Evolutionary conservation across 2,888 invertebrate species (phyloP), one percentile per base, ranked within the genome.

Genomic region (Drosophila peninsularis): DNA sequence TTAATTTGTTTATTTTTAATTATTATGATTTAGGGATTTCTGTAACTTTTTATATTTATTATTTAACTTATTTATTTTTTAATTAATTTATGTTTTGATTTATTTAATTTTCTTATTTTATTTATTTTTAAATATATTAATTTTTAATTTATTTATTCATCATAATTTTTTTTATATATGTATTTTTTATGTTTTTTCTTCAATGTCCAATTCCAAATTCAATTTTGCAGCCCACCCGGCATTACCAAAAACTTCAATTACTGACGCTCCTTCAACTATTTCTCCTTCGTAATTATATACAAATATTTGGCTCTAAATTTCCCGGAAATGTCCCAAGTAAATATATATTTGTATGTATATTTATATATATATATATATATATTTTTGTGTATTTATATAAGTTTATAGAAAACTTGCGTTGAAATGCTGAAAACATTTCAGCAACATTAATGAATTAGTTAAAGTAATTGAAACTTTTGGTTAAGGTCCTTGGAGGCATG

Each of bases 361-460:
- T 7, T 52, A 27, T 17, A 36, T 21, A 47, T 52, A 14, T 14
- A 0, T 44, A 24, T 24, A 24, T 24, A 3, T 24, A 24, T n/a
- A n/a, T 9, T n/a, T n/a, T n/a, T n/a, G n/a, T n/a, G n/a, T n/a
- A n/a, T n/a, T n/a, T n/a, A n/a, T 45, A 2, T n/a, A 39, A 17
- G 11, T 30, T n/a, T 27, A 5, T 52, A 21, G 9, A 14, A 32
- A 37, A 21, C 32, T n/a, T 52, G 37, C 45, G 36, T 44, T 19
- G 7, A 42, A 79, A 41, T 66, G 56, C 60, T 56, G 37, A 32
- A 69, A 71, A 58, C 53, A 68, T 58, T 66, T 72, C 57, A 64
- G 49, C 49, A 68, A 78, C 79, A 79, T 82, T 82, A 79, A 75
- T 78, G 68, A 80, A 86, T 83, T 72, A 77, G 74, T 70, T 74